These are phyloP conservation scores for Sacculina carcini DNA, from an alignment of 2,888 invertebrate genomes.

Conservation along the genomic window DNA sequence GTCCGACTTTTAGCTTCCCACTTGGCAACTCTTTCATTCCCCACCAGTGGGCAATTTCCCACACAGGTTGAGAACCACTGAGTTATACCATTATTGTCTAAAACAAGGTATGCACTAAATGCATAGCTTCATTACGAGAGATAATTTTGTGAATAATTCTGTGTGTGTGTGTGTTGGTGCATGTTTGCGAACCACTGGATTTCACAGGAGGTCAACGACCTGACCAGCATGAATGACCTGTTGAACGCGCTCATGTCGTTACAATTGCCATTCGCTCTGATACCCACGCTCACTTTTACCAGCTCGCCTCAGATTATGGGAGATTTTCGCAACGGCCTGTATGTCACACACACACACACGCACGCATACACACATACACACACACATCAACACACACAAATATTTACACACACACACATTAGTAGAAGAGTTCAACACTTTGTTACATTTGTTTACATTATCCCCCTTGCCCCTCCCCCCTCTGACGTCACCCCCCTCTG, in stretches of 20 bases:
- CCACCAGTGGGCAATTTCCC: too few species aligned
- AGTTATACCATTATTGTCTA: not conserved
- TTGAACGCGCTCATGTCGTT: constrained; percentile 64
- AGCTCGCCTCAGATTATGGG: constrained; percentile 52
- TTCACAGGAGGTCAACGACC: constrained; percentile 35
- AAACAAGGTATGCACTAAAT: not conserved
- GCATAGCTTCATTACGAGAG: not conserved
- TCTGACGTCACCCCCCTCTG: not conserved
- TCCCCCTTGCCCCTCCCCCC: not conserved
- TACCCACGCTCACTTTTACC: constrained; percentile 64
- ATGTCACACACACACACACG: constrained; percentile 18
- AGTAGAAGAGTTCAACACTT: not conserved
- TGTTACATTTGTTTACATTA: too few species aligned
- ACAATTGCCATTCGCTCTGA: constrained; percentile 60
- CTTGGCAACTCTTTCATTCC: too few species aligned
- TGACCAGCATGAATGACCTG: constrained; percentile 56
- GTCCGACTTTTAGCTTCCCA: too few species aligned
- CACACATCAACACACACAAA: too few species aligned
- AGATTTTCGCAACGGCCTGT: constrained; percentile 53
- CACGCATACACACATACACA: not conserved
- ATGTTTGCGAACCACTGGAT: constrained; percentile 17
- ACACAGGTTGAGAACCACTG: too few species aligned
- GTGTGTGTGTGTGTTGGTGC: not conserved
- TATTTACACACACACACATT: too few species aligned
- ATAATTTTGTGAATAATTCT: not conserved